A percentile compares a stretch with the other conserved stretches of the same genome.
These are phyloP conservation scores for Hypsopygia costalis DNA, from an alignment of 2,888 invertebrate genomes.

Conservation along the genomic window DNA sequence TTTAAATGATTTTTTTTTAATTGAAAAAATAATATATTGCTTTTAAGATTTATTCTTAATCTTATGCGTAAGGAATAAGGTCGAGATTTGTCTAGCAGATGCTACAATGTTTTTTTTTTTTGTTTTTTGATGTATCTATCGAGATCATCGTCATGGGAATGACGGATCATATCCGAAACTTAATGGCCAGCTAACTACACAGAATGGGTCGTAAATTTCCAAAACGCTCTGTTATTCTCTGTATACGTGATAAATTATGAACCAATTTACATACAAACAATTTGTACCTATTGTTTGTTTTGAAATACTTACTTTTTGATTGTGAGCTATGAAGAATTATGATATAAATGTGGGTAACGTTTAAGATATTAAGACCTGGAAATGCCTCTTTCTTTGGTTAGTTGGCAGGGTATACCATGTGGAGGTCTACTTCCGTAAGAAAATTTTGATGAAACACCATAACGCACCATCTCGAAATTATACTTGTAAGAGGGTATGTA, in stretches of 20 bases:
- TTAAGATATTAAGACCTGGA: no score
- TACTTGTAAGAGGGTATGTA: no score
- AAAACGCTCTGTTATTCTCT: conserved; percentile 31
- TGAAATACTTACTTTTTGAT: conserved; percentile 2
- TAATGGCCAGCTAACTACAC: conserved; percentile 35
- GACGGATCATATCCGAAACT: conserved; percentile 26
- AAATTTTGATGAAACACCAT: no score
- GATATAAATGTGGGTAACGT: no score
- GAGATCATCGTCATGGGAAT: conserved; percentile 27
- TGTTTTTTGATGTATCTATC: conserved; percentile 6
- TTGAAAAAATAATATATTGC: conserved; percentile 1
- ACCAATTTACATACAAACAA: conserved; percentile 17
- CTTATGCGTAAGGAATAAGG: no score
- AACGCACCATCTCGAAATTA: no score
- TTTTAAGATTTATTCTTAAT: no score
- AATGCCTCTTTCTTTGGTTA: no score
- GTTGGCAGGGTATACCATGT: no score
- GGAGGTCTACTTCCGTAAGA: no score
- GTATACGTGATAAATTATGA: conserved; percentile 32
- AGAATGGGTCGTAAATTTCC: conserved; percentile 37
- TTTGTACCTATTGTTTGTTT: conserved; percentile 23
- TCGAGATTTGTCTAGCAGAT: background rate
- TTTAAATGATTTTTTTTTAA: background rate
- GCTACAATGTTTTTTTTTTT: background rate
- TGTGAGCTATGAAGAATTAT: background rate